Conservation (phyloP, 2,113 vertebrate genomes). For the Oplegnathus fasciatus region DNA sequence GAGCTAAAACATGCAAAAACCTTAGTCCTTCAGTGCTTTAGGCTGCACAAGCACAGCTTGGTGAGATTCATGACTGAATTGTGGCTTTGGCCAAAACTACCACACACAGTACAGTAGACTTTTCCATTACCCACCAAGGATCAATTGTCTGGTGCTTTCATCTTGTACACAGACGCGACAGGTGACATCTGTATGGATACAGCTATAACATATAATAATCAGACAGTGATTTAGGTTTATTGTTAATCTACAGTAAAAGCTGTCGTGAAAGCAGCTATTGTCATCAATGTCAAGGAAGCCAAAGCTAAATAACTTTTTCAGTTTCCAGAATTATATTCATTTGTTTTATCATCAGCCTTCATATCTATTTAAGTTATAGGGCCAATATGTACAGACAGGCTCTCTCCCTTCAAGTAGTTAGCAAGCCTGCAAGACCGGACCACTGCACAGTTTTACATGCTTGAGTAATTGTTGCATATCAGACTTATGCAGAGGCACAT, state of each 20-base stretch:
- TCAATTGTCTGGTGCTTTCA: background rate
- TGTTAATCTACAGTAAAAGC: too few relatives aligned
- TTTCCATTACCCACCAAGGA: background rate
- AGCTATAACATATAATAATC: background rate
- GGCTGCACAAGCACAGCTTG: background rate
- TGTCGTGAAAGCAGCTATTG: background rate
- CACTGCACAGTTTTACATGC: conserved; percentile 46
- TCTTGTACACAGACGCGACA: background rate
- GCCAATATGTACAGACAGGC: background rate
- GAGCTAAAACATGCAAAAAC: background rate
- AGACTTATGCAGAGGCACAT: conserved; percentile 54
- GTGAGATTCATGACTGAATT: background rate
- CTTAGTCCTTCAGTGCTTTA: background rate
- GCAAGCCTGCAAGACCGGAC: conserved; percentile 10
- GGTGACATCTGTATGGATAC: background rate
- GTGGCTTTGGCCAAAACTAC: background rate
- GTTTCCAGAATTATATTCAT: background rate
- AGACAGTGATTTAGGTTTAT: background rate
- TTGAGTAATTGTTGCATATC: conserved; percentile 62
- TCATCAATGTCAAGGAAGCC: background rate
- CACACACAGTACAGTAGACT: background rate
- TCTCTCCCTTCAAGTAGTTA: conserved; percentile 19
- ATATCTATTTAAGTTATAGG: background rate
- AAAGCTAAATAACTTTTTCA: background rate
- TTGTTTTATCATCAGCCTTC: background rate